Percentiles rank a stretch among this genome's conserved stretches.
These are phyloP conservation scores for Dynastes maya DNA, from an alignment of 2,888 invertebrate species.

Conservation along the genomic window DNA sequence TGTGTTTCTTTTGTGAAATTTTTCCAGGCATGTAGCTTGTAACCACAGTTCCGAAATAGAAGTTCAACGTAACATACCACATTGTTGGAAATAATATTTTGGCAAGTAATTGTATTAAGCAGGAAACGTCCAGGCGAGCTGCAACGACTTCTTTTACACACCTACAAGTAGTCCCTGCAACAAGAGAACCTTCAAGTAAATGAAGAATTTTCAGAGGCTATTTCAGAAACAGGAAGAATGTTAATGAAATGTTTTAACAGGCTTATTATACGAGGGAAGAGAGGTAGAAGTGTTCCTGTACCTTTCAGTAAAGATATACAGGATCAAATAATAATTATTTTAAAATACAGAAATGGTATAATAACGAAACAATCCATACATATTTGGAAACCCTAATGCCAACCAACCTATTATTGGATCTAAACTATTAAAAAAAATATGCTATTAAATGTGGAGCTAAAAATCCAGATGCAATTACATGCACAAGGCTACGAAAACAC, in stretches of 20 bases:
- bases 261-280: slow-evolving; percentile 21
- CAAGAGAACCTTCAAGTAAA: neutral
- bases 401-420: slow-evolving; percentile 54
- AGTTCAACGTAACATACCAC: too few relatives aligned
- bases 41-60: too few relatives aligned
- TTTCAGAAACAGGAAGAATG: too few relatives aligned
- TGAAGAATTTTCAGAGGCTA: neutral
- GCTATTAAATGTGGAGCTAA: slow-evolving; percentile 47
- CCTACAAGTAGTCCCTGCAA: neutral
- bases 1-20: too few relatives aligned
- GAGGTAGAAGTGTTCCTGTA: slow-evolving; percentile 17
- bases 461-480: too few relatives aligned
- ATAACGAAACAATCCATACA: neutral
- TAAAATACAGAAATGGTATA: neutral
- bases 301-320: slow-evolving; percentile 25
- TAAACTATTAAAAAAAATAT: slow-evolving; percentile 29
- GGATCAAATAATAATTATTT: neutral
- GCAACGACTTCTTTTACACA: neutral
- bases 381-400: slow-evolving; percentile 25
- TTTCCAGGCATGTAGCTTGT: too few relatives aligned
- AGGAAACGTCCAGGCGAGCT: slow-evolving; percentile 16
- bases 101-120: slow-evolving; percentile 26
- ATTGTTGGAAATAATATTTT: neutral
- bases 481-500: slow-evolving; percentile 55
- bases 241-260: too few relatives aligned